Conservation (phyloP, 1,140 invertebrate species). For the Philotrypesis tridentata region DNA sequence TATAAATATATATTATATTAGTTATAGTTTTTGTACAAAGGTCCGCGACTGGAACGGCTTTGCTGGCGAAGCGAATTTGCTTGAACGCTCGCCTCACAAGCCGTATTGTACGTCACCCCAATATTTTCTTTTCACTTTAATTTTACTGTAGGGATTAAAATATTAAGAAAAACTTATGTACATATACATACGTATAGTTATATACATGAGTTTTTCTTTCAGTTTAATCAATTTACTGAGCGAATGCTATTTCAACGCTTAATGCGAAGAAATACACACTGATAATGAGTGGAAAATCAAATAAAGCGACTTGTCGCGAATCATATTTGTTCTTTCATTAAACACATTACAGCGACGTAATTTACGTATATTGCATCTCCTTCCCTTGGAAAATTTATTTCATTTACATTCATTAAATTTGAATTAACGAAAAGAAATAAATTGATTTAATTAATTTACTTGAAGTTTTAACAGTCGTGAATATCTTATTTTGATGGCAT, state of each 20-base stretch:
- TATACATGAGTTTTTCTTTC: neutral
- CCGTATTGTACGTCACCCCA: conserved; percentile 31
- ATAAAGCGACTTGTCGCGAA: conserved; percentile 32
- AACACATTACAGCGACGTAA: neutral
- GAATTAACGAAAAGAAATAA: conserved; percentile 1
- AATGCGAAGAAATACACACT: conserved; percentile 4
- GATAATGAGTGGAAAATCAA: conserved; percentile 45
- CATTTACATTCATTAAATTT: conserved; percentile 1
- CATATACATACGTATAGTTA: neutral
- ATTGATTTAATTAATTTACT: neutral
- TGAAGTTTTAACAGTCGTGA: neutral
- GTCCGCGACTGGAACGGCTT: conserved; percentile 56
- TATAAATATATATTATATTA: conserved; percentile 63
- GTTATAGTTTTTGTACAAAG: conserved; percentile 69
- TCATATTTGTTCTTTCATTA: conserved; percentile 24
- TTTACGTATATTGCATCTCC: neutral
- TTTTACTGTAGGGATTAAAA: conserved; percentile 37
- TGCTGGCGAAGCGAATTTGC: conserved; percentile 37
- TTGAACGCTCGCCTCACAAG: conserved; percentile 35
- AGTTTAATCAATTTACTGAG: neutral
- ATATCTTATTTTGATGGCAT: conserved; percentile 12
- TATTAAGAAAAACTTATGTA: too few relatives aligned
- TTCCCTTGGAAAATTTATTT: neutral
- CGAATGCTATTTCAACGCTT: conserved; percentile 19
- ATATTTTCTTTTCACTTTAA: conserved; percentile 19